Evolutionary conservation across 1,140 invertebrate species (phyloP).

Genomic region (Drosophila micromelanica): DNA sequence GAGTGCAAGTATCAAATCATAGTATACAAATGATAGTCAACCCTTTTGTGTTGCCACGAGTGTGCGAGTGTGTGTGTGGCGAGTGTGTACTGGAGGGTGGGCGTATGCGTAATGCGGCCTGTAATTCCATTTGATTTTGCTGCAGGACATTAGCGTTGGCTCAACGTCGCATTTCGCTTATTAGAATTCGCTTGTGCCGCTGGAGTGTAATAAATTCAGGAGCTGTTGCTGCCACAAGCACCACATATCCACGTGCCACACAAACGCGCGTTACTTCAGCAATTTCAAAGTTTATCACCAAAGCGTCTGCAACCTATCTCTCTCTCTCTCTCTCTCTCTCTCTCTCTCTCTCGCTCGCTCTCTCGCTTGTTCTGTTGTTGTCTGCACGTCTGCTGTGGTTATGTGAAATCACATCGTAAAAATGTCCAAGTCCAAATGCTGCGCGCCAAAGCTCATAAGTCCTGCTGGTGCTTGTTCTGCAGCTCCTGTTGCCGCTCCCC

Average conservation of each 20-base stretch:
- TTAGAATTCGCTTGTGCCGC: slow-evolving; percentile 80
- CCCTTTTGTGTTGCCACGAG: slow-evolving; percentile 19
- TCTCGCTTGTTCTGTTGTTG: slow-evolving; percentile 40
- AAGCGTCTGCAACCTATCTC: slow-evolving; percentile 71
- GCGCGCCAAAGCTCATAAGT: slow-evolving; percentile 80
- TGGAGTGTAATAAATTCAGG: slow-evolving; percentile 80
- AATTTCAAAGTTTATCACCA: slow-evolving; percentile 83
- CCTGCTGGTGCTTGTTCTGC: slow-evolving; percentile 32
- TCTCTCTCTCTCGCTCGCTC: neutral
- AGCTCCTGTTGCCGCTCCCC: neutral
- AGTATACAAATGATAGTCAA: slow-evolving; percentile 29
- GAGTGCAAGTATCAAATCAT: slow-evolving; percentile 30
- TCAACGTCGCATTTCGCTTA: slow-evolving; percentile 75
- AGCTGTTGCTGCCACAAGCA: slow-evolving; percentile 17
- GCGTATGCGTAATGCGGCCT: slow-evolving; percentile 50
- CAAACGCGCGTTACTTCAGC: slow-evolving; percentile 34
- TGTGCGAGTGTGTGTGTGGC: neutral
- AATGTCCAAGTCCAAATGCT: slow-evolving; percentile 80
- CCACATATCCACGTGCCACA: slow-evolving; percentile 28
- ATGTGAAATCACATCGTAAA: slow-evolving; percentile 84
- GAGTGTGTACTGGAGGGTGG: neutral
- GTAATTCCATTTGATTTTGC: slow-evolving; percentile 65
- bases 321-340: slow-evolving; percentile 11
- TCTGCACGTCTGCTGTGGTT: slow-evolving; percentile 81
- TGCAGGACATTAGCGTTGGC: slow-evolving; percentile 67